Conservation (phyloP, 2,797 vertebrate species). For the Paramormyrops hopkinsi region DNA sequence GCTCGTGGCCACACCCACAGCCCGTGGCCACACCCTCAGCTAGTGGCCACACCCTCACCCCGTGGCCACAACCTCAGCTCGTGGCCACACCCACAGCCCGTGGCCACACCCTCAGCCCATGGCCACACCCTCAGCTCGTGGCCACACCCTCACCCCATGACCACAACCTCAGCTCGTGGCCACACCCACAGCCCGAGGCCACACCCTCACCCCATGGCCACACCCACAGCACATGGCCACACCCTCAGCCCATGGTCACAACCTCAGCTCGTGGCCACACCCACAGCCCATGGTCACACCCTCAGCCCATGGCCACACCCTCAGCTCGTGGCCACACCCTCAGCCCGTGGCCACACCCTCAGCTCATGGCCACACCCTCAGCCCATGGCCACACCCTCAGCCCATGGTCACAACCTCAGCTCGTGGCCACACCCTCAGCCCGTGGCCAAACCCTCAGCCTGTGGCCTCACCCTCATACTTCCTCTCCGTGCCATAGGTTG, state of each 20-base stretch:
- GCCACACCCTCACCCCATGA: not conserved
- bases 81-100: not conserved
- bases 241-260: not conserved
- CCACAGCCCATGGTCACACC: not conserved
- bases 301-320: not conserved
- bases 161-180: not conserved
- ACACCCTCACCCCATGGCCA: not conserved
- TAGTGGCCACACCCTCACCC: not conserved
- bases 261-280: not conserved
- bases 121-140: not conserved
- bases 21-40: not conserved
- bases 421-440: not conserved
- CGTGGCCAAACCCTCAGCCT: not conserved
- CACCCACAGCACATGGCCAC: not conserved
- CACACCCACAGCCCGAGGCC: not conserved
- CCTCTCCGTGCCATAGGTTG: not conserved
- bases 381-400: not conserved
- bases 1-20: not conserved
- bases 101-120: not conserved
- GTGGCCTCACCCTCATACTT: not conserved
- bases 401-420: not conserved
- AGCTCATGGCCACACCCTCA: not conserved
- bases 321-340: not conserved
- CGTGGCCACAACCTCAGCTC: not conserved
- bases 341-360: not conserved